Evolutionary conservation across 2,888 invertebrate genomes (phyloP).

Genomic region (Coecobrya sp.): DNA sequence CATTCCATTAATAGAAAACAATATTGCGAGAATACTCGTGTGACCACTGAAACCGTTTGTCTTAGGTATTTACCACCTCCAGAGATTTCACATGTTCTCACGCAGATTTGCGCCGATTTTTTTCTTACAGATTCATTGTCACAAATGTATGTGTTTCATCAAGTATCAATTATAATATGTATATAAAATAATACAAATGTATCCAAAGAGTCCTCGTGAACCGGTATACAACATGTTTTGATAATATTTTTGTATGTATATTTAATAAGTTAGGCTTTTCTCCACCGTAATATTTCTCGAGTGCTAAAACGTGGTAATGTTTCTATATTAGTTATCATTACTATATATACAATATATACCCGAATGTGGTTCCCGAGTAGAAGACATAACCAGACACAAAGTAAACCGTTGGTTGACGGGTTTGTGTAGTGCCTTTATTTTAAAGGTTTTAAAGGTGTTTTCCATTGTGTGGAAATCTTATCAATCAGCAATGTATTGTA

Average conservation of each 20-base stretch:
- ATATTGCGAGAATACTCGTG: background rate
- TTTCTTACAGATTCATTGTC: slow-evolving; percentile 38
- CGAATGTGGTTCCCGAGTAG: slow-evolving; percentile 43
- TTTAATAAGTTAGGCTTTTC: slow-evolving; percentile 30
- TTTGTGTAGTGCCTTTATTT: slow-evolving; percentile 61
- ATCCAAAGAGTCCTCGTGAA: slow-evolving; percentile 35
- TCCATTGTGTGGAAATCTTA: slow-evolving; percentile 49
- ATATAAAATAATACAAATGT: slow-evolving; percentile 20
- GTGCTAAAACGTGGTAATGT: slow-evolving; percentile 47
- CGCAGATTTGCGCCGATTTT: background rate
- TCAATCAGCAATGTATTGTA: slow-evolving; percentile 10
- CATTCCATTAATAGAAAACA: slow-evolving; percentile 2
- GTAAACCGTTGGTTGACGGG: slow-evolving; percentile 4
- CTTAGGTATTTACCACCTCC: background rate
- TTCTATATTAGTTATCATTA: background rate
- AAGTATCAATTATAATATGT: slow-evolving; percentile 2
- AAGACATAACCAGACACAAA: slow-evolving; percentile 48
- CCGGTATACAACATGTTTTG: slow-evolving; percentile 64
- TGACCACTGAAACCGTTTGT: too few species aligned
- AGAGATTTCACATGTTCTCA: slow-evolving; percentile 3
- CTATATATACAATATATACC: background rate
- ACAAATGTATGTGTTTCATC: slow-evolving; percentile 60
- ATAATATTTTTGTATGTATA: slow-evolving; percentile 63
- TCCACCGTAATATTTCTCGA: slow-evolving; percentile 39
- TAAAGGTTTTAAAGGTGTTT: slow-evolving; percentile 38